Conservation (phyloP, 2,113 vertebrate species). For the Mastomys natalensis region DNA sequence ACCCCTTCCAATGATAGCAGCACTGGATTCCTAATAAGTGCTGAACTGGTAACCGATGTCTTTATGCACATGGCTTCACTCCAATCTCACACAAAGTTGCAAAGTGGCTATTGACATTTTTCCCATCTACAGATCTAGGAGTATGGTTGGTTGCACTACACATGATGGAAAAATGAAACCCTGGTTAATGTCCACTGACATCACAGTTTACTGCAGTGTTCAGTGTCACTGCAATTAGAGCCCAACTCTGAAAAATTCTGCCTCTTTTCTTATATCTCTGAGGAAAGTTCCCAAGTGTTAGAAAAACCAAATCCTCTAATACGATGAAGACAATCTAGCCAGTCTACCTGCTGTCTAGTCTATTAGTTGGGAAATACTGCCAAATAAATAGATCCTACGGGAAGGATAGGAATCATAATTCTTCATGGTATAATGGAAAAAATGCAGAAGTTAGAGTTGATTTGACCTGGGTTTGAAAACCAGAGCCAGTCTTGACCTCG, state of each 20-base stretch:
- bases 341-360: background rate
- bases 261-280: constrained; percentile 26
- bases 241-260: constrained; percentile 56
- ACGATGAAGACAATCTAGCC: constrained; percentile 9
- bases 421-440: constrained; percentile 6
- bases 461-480: constrained; percentile 46
- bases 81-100: constrained; percentile 14
- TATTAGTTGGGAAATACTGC: constrained; percentile 42
- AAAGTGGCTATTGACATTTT: background rate
- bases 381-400: constrained; percentile 34
- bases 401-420: constrained; percentile 52
- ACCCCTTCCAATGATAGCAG: background rate
- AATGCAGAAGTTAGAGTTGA: constrained; percentile 21
- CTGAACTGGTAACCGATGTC: background rate
- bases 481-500: constrained; percentile 24
- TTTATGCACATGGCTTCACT: background rate
- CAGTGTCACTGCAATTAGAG: background rate
- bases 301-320: constrained; percentile 49
- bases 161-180: background rate
- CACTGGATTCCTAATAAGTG: background rate
- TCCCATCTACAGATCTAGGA: constrained; percentile 24
- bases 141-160: background rate
- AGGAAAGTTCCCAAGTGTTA: background rate
- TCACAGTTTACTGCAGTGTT: background rate
- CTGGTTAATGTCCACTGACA: background rate